Evolutionary conservation across 2,888 invertebrate genomes (phyloP), one percentile per base, ranked within the genome.

Genomic region (Calameuta filiformis): DNA sequence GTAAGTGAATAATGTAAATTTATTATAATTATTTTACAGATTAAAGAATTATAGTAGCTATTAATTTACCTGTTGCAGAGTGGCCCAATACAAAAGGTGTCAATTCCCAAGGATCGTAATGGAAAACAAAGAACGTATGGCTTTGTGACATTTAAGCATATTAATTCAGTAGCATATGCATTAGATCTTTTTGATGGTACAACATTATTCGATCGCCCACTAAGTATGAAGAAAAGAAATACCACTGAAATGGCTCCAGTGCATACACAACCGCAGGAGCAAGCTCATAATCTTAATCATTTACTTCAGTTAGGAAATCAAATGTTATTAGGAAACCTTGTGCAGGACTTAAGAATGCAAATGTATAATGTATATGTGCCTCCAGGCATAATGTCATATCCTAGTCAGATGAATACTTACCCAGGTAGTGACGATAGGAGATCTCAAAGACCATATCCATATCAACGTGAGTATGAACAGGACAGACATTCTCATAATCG

Each of bases 71-170:
- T 81, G 81, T 92, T 92, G 68, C 91, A 95, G 95, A 96, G 95
- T 80, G 97, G 97, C 4, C 97, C 97, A 0, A 89, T 97, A 76
- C 95, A 97, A 88, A 94, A 93, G 87, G 96, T 97, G 3, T 93
- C 93, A 81, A 96, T 97, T 85, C 95, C 97, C 0, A 95, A 94
- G 87, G 96, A 96, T 87, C 94, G 93, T 86, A 95, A 95, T 83
- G 95, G 95, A n/a, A 94, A 94, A 12, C 94, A 94, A 83, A 94
- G 95, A 83, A 93, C 92, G 81, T 98, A 94, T 91, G 97, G 95
- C 3, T 98, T 98, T 87, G 92, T 98, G 40, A 95, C 95, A 1
- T 97, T 95, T 87, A 94, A 95, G 85, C 96, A 97, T 89, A 92
- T 93, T 83, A 93, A 94, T 76, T 96, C 97, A 0, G 95, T 97